phyloP scores from a whole-genome alignment of 2,888 invertebrate species.

The Spodoptera picta region DNA sequence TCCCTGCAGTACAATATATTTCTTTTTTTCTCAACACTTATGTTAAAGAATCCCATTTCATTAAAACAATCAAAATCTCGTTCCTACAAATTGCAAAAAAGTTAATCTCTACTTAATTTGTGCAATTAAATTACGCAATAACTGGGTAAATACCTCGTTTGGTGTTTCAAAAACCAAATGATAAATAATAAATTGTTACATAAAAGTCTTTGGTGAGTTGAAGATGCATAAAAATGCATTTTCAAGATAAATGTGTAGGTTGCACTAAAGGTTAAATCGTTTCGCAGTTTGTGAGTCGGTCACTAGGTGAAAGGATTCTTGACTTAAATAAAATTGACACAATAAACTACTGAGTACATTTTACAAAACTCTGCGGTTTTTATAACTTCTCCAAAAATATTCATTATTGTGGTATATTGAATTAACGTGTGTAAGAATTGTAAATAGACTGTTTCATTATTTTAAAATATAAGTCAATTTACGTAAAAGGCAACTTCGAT shows the following conservation, averaged over 20 bases:
- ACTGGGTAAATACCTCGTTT: background rate
- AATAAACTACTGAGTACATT: conserved; percentile 10
- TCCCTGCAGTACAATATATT: too few relatives aligned
- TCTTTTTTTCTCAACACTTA: too few relatives aligned
- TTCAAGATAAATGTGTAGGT: conserved; percentile 11
- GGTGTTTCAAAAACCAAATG: background rate
- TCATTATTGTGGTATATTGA: too few relatives aligned
- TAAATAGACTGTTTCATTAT: too few relatives aligned
- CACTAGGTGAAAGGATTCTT: conserved; percentile 40
- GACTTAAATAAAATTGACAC: conserved; percentile 16
- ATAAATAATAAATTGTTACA: conserved; percentile 4
- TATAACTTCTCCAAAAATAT: too few relatives aligned
- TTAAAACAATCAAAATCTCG: background rate
- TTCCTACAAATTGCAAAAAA: too few relatives aligned
- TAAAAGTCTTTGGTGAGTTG: background rate
- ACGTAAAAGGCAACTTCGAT: too few relatives aligned
- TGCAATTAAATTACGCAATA: conserved; percentile 14
- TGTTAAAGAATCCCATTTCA: too few relatives aligned
- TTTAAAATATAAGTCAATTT: too few relatives aligned
- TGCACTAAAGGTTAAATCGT: conserved; percentile 34
- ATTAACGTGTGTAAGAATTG: too few relatives aligned
- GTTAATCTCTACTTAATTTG: background rate
- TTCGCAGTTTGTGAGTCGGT: conserved; percentile 28
- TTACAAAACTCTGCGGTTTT: background rate
- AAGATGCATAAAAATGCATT: conserved; percentile 28